A percentile compares a stretch with the other conserved stretches of the same genome.
Conservation (phyloP, 2,797 vertebrate genomes). For the Sebastes paucispinis region DNA sequence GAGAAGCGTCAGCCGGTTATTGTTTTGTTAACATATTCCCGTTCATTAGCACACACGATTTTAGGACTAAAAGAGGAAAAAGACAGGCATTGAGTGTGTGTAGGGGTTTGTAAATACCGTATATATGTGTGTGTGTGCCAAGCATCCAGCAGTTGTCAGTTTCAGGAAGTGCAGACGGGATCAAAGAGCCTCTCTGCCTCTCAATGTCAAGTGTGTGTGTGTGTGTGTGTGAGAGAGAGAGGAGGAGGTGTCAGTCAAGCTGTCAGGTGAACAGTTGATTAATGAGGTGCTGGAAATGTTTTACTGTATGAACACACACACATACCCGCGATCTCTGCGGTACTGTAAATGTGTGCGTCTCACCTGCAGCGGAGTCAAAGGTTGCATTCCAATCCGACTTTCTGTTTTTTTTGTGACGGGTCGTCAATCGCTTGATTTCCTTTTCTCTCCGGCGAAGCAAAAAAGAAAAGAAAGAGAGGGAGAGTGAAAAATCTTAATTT, state of each 20-base stretch:
- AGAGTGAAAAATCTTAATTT: background rate
- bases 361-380: constrained; percentile 64
- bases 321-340: constrained; percentile 27
- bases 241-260: constrained; percentile 77
- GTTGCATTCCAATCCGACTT: constrained; percentile 57
- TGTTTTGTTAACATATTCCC: constrained; percentile 34
- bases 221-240: constrained; percentile 13
- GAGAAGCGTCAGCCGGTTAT: background rate
- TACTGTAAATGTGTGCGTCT: constrained; percentile 51
- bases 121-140: background rate
- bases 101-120: background rate
- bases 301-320: constrained; percentile 62
- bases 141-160: constrained; percentile 50
- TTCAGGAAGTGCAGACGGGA: constrained; percentile 58
- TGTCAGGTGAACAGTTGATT: constrained; percentile 82
- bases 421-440: constrained; percentile 40
- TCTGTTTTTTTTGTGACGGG: constrained; percentile 25
- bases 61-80: constrained; percentile 26
- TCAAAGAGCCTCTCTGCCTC: constrained; percentile 71
- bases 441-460: constrained; percentile 11
- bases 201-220: constrained; percentile 64
- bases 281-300: constrained; percentile 80
- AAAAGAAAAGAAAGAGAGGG: background rate
- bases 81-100: constrained; percentile 9
- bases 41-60: constrained; percentile 19